These are phyloP conservation scores for Gulo gulo DNA, from an alignment of 2,113 vertebrate genomes.

Conservation along the genomic window DNA sequence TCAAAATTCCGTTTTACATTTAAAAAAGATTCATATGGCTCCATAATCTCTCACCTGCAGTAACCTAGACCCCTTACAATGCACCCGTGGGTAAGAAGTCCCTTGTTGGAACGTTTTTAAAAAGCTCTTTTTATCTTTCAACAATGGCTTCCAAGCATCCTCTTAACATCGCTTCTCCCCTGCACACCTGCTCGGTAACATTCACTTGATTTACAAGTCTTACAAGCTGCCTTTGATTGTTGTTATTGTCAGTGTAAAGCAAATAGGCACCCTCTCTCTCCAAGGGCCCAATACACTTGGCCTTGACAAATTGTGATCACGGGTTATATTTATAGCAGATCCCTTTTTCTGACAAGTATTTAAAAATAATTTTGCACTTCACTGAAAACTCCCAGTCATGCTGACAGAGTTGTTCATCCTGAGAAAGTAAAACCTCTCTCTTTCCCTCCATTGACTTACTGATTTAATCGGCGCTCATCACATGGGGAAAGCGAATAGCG, in stretches of 20 bases:
- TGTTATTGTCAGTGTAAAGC: not conserved
- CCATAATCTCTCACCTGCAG: not conserved
- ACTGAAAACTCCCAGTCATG: not conserved
- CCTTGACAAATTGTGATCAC: not conserved
- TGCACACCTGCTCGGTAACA: not conserved
- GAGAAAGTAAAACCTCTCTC: slow-evolving; percentile 2
- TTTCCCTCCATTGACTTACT: not conserved
- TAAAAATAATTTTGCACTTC: slow-evolving; percentile 20
- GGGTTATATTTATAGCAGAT: not conserved
- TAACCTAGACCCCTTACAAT: not conserved
- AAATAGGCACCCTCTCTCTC: not conserved
- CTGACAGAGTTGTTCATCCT: not conserved
- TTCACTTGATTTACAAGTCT: not conserved
- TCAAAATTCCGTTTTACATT: not conserved
- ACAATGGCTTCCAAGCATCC: not conserved
- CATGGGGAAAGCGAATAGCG: not conserved
- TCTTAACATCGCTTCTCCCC: not conserved
- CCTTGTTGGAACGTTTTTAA: not conserved
- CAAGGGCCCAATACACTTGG: not conserved
- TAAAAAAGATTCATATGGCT: not conserved
- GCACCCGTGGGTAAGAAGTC: not conserved
- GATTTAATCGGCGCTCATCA: not conserved
- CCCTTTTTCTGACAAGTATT: slow-evolving; percentile 20
- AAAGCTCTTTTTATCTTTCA: not conserved
- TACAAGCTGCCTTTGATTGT: no score